A percentile compares a stretch with the other conserved stretches of the same genome.
These are phyloP conservation scores for Asobara japonica DNA, from an alignment of 1,140 invertebrate species.

Conservation along the genomic window DNA sequence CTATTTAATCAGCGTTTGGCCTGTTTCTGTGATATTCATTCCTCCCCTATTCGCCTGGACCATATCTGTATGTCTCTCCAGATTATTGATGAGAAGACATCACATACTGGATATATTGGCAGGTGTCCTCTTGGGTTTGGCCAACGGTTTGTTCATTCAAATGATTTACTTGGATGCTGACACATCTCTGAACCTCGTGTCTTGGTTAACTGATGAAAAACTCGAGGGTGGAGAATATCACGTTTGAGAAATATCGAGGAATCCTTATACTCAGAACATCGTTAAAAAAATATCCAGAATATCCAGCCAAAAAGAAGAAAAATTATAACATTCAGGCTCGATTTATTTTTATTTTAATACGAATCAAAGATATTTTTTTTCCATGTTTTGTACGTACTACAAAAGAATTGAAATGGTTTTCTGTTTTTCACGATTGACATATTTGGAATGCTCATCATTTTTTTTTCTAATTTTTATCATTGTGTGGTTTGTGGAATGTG, in stretches of 20 bases:
- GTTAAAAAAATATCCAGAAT: no score
- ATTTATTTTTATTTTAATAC: no score
- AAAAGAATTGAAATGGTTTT: no score
- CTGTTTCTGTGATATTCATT: slow-evolving; percentile 70
- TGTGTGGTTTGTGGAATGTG: no score
- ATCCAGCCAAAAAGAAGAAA: no score
- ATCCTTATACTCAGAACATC: no score
- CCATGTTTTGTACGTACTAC: no score
- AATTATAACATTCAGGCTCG: no score
- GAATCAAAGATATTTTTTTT: no score
- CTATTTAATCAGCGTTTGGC: slow-evolving; percentile 75
- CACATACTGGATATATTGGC: slow-evolving; percentile 85
- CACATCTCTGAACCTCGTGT: slow-evolving; percentile 65
- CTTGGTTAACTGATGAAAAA: slow-evolving; percentile 69
- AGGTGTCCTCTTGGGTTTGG: slow-evolving; percentile 80
- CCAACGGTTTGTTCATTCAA: slow-evolving; percentile 75
- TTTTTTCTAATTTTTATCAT: no score
- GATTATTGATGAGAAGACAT: slow-evolving; percentile 85
- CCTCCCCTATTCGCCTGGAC: slow-evolving; percentile 80
- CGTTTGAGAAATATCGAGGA: slow-evolving; percentile 48
- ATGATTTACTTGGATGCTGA: slow-evolving; percentile 74
- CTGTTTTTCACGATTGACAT: no score
- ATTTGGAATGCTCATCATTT: no score
- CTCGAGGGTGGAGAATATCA: slow-evolving; percentile 69
- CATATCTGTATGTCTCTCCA: slow-evolving; percentile 77